phyloP scores from a whole-genome alignment of 1,140 invertebrate species.

The Neotoxoptera formosana region DNA sequence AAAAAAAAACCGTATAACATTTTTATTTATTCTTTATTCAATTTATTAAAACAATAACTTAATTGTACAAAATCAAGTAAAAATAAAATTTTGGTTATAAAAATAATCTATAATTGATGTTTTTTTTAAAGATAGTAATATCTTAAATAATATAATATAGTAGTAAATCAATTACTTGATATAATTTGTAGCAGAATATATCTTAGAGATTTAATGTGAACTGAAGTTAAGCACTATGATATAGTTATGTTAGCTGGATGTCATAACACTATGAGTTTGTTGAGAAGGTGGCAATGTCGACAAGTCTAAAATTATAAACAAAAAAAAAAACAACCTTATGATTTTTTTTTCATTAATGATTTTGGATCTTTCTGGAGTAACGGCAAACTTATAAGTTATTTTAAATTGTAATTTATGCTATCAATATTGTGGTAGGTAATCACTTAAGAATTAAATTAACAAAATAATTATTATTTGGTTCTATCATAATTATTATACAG shows the following conservation, averaged over 20 bases:
- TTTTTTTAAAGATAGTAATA: background rate
- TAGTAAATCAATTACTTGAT: background rate
- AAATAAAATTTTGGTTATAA: conserved; percentile 13
- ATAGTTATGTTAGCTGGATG: conserved; percentile 25
- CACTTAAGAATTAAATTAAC: background rate
- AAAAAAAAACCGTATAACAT: background rate
- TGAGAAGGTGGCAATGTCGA: background rate
- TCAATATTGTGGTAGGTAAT: background rate
- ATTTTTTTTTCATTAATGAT: background rate
- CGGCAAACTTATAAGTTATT: background rate
- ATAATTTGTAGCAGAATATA: background rate
- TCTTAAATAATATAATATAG: background rate
- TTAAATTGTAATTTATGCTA: background rate
- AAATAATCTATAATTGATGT: conserved; percentile 23
- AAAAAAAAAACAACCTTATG: background rate
- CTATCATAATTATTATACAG: too few species aligned
- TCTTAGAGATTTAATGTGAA: background rate
- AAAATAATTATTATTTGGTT: too few species aligned
- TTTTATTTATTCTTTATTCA: background rate
- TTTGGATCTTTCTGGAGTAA: conserved; percentile 32
- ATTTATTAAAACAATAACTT: conserved; percentile 21
- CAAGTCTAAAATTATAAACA: conserved; percentile 28
- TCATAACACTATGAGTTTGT: conserved; percentile 45
- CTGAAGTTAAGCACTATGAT: background rate
- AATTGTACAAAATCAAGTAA: background rate